Base-by-base conservation (phyloP, 2,888 invertebrate genomes). In the Catocala fraxini region DNA sequence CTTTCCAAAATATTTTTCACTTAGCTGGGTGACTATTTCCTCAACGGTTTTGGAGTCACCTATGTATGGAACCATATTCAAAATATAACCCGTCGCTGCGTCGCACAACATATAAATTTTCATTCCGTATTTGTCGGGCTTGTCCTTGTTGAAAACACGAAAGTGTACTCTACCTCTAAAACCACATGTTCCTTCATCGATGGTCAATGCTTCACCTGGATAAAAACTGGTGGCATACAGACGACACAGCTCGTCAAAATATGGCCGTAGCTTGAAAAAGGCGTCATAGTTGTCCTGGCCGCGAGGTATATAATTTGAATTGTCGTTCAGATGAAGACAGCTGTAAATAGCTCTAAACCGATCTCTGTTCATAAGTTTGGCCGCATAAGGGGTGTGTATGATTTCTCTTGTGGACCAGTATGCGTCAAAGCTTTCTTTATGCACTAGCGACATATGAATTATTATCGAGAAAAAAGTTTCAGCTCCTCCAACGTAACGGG, bases 71-170 rank as follows among this genome's bases (percentile, higher is more conserved):
- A 75, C 43, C 69, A 70, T 73, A 1, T 45, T 57, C 65, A 76
- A 42, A 15, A 66, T 55, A 51, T 73, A 70, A 43, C 73, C 70
- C 6, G 69, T 64, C 56, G 60, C 54, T 25, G 73, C 62, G 45
- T 69, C 64, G 25, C 59, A 70, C 15, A 70, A 43, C 47, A 59
- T 58, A 52, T 58, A 58, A 35, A 57, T 57, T 45, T 57, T 57
- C 64, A 71, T 65, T 25, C 71, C 68, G 25, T 69, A 68, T 56
- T 72, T 69, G 51, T 72, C 64, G 9, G 72, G 70, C 47, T 72
- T 71, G 47, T 71, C 69, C 61, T 75, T 73, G 33, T 71, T 73
- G 41, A 52, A 73, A 11, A 63, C 59, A 39, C 48, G 35, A 12
- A 59, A 46, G 43, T 59, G 53, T 25, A 53, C 48, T 35, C 47